Base-by-base conservation (phyloP, 1,140 invertebrate genomes). In the Vollenhovia emeryi region DNA sequence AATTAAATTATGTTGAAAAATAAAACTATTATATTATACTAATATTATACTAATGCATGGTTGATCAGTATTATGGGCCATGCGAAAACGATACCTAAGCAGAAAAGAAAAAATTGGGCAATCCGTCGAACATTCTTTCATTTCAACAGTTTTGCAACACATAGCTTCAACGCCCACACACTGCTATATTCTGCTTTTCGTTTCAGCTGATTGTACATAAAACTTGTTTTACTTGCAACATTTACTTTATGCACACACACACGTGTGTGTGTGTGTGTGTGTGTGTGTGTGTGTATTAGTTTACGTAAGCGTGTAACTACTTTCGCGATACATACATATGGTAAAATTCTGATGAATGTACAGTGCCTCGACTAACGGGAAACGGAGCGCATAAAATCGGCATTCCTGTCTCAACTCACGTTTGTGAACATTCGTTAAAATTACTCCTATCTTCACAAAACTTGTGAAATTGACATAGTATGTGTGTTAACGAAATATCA, bases 1-100 rank as follows among this genome's bases (percentile, higher is more conserved):
- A 71, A 50, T 13, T 71, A 71, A 69, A 24, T 69, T 6, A n/a
- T 33, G 2, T 71, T 69, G 43, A 48, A 71, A 48, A 30, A n/a
- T n/a, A n/a, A n/a, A n/a, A n/a, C n/a, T n/a, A n/a, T n/a, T n/a
- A n/a, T n/a, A n/a, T n/a, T n/a, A n/a, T n/a, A n/a, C n/a, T n/a
- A n/a, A n/a, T n/a, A n/a, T n/a, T n/a, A n/a, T n/a, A n/a, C n/a
- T n/a, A n/a, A n/a, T n/a, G n/a, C n/a, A n/a, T n/a, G n/a, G n/a
- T n/a, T n/a, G n/a, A n/a, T n/a, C n/a, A n/a, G n/a, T n/a, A n/a
- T n/a, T n/a, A n/a, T n/a, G n/a, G n/a, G n/a, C n/a, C n/a, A n/a
- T n/a, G n/a, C n/a, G n/a, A n/a, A n/a, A n/a, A n/a, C n/a, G n/a
- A n/a, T n/a, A n/a, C n/a, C n/a, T n/a, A n/a, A n/a, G n/a, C 13